phyloP scores from a whole-genome alignment of 2,797 vertebrate species.

The Podarcis lilfordi region DNA sequence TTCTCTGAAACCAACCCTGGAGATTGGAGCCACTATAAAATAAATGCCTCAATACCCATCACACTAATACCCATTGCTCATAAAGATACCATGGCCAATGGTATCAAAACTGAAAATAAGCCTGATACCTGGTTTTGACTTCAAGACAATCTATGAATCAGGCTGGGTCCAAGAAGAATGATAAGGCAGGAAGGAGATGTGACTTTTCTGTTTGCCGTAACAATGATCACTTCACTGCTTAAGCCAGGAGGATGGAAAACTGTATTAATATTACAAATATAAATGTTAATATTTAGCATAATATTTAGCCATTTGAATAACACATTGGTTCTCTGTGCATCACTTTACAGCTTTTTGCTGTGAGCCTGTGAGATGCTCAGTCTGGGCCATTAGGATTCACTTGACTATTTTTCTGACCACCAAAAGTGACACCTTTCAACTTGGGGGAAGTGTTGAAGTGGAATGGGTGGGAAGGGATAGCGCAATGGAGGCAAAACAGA shows the following conservation, averaged over 20 bases:
- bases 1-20: neutral
- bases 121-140: neutral
- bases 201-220: neutral
- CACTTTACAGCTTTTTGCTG: neutral
- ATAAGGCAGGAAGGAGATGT: too few species aligned
- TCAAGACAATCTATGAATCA: neutral
- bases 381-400: neutral
- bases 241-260: neutral
- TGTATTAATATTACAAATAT: neutral
- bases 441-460: neutral
- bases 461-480: neutral
- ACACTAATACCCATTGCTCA: too few species aligned
- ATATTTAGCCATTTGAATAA: neutral
- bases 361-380: neutral
- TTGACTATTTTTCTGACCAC: neutral
- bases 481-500: neutral
- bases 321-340: neutral
- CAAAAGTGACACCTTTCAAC: neutral
- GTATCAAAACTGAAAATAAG: neutral
- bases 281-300: neutral
- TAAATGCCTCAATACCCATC: neutral
- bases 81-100: too few species aligned
- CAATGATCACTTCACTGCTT: neutral
- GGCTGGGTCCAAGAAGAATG: neutral
- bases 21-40: conserved; percentile 1